Percentiles rank a stretch among this genome's conserved stretches.
Conservation (phyloP, 2,797 vertebrate genomes). For the Neostethus bicornis region DNA sequence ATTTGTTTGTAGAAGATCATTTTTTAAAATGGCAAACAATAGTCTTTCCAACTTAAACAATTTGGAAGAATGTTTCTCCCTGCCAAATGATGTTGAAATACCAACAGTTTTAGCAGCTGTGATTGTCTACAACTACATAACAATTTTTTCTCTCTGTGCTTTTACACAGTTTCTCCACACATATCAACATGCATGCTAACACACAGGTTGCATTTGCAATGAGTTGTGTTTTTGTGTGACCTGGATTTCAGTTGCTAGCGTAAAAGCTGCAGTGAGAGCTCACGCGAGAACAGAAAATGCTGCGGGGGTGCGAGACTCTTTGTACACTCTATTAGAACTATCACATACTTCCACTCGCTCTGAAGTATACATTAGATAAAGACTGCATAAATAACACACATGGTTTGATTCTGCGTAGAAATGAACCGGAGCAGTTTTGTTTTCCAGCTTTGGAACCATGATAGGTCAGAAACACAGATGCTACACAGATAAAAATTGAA, state of each 20-base stretch:
- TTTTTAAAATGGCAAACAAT: no score
- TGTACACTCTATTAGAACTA: slow-evolving; percentile 22
- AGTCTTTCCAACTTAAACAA: no score
- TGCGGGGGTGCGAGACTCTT: slow-evolving; percentile 51
- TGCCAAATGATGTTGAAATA: background rate
- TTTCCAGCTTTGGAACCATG: slow-evolving; percentile 3
- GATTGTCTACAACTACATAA: background rate
- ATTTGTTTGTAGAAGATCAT: slow-evolving; percentile 12
- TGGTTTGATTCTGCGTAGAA: slow-evolving; percentile 3
- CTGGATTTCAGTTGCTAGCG: slow-evolving; percentile 65
- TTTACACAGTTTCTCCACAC: background rate
- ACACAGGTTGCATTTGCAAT: slow-evolving; percentile 19
- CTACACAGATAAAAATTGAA: no score
- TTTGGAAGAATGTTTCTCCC: slow-evolving; percentile 4
- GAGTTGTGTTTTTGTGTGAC: slow-evolving; percentile 61
- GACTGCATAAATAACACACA: slow-evolving; percentile 26
- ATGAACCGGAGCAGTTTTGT: slow-evolving; percentile 22
- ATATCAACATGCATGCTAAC: background rate
- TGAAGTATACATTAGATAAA: slow-evolving; percentile 19
- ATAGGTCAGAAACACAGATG: no score
- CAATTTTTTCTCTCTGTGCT: background rate
- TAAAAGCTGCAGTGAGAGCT: slow-evolving; percentile 56
- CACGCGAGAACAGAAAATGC: slow-evolving; percentile 59
- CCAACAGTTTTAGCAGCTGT: background rate
- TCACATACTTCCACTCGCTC: background rate